Percentiles rank a stretch among this genome's conserved stretches.
These are phyloP conservation scores for Ptycholaimellus sp. DNA, from an alignment of 2,888 invertebrate genomes.

Conservation along the genomic window DNA sequence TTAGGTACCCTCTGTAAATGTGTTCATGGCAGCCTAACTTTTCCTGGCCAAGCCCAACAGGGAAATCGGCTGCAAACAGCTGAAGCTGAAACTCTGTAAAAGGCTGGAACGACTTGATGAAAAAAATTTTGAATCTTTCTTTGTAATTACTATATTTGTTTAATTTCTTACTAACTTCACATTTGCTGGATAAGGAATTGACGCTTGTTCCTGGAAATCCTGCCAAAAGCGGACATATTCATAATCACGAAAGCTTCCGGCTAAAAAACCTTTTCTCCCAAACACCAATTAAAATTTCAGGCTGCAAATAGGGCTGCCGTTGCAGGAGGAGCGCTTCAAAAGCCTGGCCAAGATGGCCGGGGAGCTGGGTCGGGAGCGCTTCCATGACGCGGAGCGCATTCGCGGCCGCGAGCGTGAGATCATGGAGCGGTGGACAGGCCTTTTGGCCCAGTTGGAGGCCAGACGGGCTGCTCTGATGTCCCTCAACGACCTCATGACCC, in stretches of 20 bases:
- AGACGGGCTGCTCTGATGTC: conserved; percentile 37
- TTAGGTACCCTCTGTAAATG: too few species aligned
- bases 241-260: too few species aligned
- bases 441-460: conserved; percentile 57
- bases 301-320: conserved; percentile 4
- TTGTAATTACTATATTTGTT: conserved; percentile 11
- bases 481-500: conserved; percentile 58
- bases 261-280: too few species aligned
- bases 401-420: conserved; percentile 25
- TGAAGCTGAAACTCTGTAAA: too few species aligned
- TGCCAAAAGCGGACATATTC: too few species aligned
- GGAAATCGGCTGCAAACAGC: too few species aligned
- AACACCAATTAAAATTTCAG: too few species aligned
- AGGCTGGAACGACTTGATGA: too few species aligned
- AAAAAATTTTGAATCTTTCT: too few species aligned
- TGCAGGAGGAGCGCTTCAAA: conserved; percentile 63
- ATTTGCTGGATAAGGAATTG: neutral
- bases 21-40: too few species aligned
- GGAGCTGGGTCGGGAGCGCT: conserved; percentile 67
- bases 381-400: conserved; percentile 63
- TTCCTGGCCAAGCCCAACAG: too few species aligned
- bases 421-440: conserved; percentile 44
- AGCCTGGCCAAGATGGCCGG: conserved; percentile 75
- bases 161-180: neutral
- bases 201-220: neutral